Base-by-base conservation (phyloP, 2,797 vertebrate species). In the Gobionotothen gibberifrons region DNA sequence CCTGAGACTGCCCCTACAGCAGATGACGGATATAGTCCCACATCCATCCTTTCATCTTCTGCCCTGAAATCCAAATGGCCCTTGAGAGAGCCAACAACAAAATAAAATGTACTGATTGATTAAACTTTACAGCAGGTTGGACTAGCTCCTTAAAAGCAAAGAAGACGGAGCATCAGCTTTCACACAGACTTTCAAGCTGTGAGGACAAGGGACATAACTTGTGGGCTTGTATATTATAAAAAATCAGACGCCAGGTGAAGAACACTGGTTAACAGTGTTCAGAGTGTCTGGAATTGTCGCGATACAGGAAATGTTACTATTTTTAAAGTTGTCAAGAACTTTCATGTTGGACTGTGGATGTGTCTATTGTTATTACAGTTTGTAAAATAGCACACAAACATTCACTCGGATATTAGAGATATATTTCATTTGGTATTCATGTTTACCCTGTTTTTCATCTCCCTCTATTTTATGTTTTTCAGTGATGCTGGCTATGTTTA, bases 351-450 rank as follows among this genome's bases (percentile, higher is more conserved):
- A 88, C 89, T 84, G 93, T 95, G 93, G 87, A 93, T 76, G 89
- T 94, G 90, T 94, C 85, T 86, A n/a, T 92, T 87, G 88, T 92
- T 92, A 82, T 85, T 82, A 80, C 78, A 53, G 84, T 93, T 68
- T 92, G 91, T 94, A 92, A 90, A 93, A 93, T 94, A 93, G 89
- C 92, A 93, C 92, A 93, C 75, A 65, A 77, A 66, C 76, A 69
- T 83, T 82, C 86, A 86, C 80, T 81, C 73, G 26, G 76, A 80
- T 79, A 59, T 76, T 62, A 55, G 26, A 8, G 42, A 67, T 79
- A 56, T 51, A 19, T 79, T 76, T 73, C n/a, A 82, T 92, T 91
- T 56, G 43, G 66, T 89, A 72, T 88, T 79, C 62, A 75, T 76
- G 63, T 88, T 85, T 74, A 54, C 85, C 74, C 72, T 13, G 53